Base-by-base conservation (phyloP, 2,113 vertebrate genomes). In the Tachycineta bicolor region DNA sequence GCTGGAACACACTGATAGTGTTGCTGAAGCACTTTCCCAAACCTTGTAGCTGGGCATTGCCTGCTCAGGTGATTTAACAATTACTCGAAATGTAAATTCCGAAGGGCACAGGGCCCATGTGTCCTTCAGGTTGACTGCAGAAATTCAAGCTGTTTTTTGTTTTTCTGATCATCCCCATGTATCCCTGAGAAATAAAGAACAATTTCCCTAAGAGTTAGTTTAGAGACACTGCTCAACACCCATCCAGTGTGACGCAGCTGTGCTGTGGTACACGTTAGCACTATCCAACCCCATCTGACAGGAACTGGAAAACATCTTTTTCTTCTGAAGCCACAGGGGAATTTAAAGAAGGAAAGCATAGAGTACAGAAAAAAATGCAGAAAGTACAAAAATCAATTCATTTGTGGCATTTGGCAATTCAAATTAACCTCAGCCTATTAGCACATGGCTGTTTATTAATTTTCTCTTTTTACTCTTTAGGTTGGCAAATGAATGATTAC, bases 351-450 rank as follows among this genome's bases (percentile, higher is more conserved):
- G 8, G 43, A 76, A 79, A 68, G 26, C 31, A 63, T 1, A 79
- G 78, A 77, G 50, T 20, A 53, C 31, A 59, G n/a, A 4, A 41
- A 49, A 83, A 73, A 85, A 94, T 25, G 9, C 34, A 55, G 44
- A 41, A 94, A 90, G 19, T 60, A 86, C 28, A 79, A 76, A 76
- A 95, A 82, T 65, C 71, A 90, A 78, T 92, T 89, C 46, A 56
- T 63, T 60, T 41, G 28, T n/a, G 41, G 21, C n/a, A 76, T 86
- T 86, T 89, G 34, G n/a, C 68, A 90, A 77, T 23, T 83, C 63
- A 83, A 16, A 82, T 80, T 90, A 84, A 83, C 65, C 33, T 83
- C 47, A 67, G 10, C 6, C 85, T 92, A 80, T 74, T 84, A 91
- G 73, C 20, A 65, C 8, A 28, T 23, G 31, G 69, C 22, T 87